phyloP scores from a whole-genome alignment of 1,140 invertebrate species.

The Drosophila bocki region DNA sequence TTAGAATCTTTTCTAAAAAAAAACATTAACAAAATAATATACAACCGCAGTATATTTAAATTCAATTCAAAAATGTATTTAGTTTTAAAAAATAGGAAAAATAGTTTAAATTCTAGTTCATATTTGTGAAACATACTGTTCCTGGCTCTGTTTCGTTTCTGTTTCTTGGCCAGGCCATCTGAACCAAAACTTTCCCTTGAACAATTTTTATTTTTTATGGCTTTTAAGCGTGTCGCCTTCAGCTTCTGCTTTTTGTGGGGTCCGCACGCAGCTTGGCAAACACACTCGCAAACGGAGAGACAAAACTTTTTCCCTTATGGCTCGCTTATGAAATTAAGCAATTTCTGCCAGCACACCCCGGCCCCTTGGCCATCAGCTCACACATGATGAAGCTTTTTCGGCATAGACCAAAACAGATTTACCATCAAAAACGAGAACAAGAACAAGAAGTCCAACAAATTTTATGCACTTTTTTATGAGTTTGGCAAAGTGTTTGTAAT shows the following conservation, averaged over 20 bases:
- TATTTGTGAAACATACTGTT: conserved; percentile 8
- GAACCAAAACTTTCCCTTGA: conserved; percentile 53
- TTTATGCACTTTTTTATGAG: conserved; percentile 77
- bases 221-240: conserved; percentile 70
- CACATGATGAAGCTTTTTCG: conserved; percentile 63
- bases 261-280: conserved; percentile 59
- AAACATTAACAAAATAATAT: too few relatives aligned
- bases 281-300: conserved; percentile 30
- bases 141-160: conserved; percentile 1
- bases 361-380: conserved; percentile 4
- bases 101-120: neutral
- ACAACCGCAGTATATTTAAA: too few relatives aligned
- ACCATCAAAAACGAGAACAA: conserved; percentile 39
- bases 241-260: conserved; percentile 17
- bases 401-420: conserved; percentile 68
- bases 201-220: conserved; percentile 67
- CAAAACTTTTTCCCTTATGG: conserved; percentile 77
- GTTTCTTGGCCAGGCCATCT: conserved; percentile 33
- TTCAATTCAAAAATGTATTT: neutral
- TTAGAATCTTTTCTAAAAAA: too few relatives aligned
- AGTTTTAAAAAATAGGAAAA: neutral
- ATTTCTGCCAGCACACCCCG: conserved; percentile 37
- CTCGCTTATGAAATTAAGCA: conserved; percentile 80
- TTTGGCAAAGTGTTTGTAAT: conserved; percentile 73
- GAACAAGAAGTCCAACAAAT: conserved; percentile 50